phyloP scores from a whole-genome alignment of 2,113 vertebrate species.

The Pithys albifrons region DNA sequence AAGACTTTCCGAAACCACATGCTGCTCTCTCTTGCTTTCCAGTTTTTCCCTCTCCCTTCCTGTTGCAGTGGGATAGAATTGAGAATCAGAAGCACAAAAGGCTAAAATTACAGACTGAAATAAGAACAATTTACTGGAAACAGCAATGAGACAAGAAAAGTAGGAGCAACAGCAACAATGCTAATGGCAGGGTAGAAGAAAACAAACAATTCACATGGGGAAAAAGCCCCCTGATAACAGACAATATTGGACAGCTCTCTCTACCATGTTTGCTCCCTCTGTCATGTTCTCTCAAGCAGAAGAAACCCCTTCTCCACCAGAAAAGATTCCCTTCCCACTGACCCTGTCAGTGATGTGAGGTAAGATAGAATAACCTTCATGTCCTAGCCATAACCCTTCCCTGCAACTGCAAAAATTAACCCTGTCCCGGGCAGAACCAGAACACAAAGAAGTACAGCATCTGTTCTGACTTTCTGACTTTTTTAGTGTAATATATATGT shows the following conservation, averaged over 20 bases:
- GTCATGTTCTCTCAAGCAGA: neutral
- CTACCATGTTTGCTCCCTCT: neutral
- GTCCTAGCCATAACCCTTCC: neutral
- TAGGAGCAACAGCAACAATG: neutral
- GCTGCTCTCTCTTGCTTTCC: neutral
- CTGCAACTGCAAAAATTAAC: neutral
- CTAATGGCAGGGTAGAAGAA: neutral
- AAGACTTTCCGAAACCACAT: neutral
- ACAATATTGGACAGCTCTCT: neutral
- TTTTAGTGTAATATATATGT: neutral
- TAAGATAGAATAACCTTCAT: neutral
- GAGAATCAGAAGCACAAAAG: neutral
- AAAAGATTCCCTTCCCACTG: neutral
- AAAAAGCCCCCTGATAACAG: neutral
- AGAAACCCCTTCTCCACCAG: neutral
- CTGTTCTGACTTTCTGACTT: neutral
- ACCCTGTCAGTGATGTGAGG: no score
- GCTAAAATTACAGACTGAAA: neutral
- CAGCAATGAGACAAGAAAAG: neutral
- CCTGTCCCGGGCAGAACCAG: neutral
- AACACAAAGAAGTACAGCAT: neutral
- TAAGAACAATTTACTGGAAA: neutral
- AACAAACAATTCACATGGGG: neutral
- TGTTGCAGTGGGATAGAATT: accelerated
- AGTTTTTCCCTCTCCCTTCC: neutral